Evolutionary conservation across 2,888 invertebrate species (phyloP), one percentile per base, ranked within the genome.

Genomic region (Orthosia gothica): DNA sequence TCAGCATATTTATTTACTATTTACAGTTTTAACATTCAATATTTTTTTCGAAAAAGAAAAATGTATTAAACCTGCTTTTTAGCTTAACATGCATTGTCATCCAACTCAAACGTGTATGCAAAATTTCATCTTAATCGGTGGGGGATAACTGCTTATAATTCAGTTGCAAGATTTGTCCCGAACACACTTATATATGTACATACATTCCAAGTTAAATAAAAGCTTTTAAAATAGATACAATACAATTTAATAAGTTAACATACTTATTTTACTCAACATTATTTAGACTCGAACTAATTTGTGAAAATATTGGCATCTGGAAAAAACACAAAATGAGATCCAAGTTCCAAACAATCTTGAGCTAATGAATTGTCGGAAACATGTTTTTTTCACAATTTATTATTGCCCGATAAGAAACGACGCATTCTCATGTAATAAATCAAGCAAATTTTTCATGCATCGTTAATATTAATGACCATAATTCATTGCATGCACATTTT

Each of bases 381-480:
- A 23, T 18, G 5, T 32, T 32, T 32, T 23, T n/a, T n/a, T n/a
- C n/a, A n/a, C n/a, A n/a, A 57, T 15, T n/a, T n/a, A 20, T 47
- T 0, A 5, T 59, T 45, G 45, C 32, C 58, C 58, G 50, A 69
- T 70, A 50, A 58, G 15, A 45, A 74, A 71, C 9, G 5, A 15
- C 13, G 20, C n/a, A n/a, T 26, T 12, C 15, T 57, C 15, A 49
- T 50, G 40, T 16, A 23, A 62, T 47, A 16, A n/a, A 49, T 47
- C 13, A 16, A 26, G n/a, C 23, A 45, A 50, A 52, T 49, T 61
- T 59, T 54, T 3, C 12, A 73, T 26, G 40, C 23, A 54, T 50
- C 5, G 4, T 49, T 23, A 64, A 73, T 11, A 47, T 59, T n/a
- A 52, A 73, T 54, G 54, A 20, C 49, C n/a, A 18, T 50, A 49